Percentiles rank a stretch among this genome's conserved stretches.
phyloP scores from a whole-genome alignment of 2,113 vertebrate genomes.

The Micronisus gabar region DNA sequence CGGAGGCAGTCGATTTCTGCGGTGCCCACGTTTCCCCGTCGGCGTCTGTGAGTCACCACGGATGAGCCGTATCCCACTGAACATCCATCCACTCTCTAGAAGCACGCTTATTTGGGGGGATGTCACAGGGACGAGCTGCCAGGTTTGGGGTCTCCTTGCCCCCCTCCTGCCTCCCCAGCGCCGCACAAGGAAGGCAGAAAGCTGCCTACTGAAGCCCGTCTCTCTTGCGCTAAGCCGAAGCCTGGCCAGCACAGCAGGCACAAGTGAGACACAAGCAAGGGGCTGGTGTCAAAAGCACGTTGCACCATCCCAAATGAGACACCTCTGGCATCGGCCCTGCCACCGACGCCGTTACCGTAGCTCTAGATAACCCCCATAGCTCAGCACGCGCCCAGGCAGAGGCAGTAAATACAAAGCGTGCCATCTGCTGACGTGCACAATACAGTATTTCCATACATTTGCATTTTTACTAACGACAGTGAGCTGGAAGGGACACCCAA shows the following conservation, averaged over 20 bases:
- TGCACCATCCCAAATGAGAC: background rate
- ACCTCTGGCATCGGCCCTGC: background rate
- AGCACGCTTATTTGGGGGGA: background rate
- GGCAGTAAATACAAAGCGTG: background rate
- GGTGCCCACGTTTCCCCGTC: no score
- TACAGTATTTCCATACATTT: background rate
- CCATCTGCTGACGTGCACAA: background rate
- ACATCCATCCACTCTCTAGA: background rate
- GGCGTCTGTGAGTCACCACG: background rate
- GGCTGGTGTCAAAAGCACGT: background rate
- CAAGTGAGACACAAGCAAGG: background rate
- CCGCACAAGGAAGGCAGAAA: background rate
- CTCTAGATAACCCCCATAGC: background rate
- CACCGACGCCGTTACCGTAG: accelerated
- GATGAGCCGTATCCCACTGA: background rate
- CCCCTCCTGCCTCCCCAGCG: no score
- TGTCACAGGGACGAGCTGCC: background rate
- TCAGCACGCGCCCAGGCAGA: background rate
- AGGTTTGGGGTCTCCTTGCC: background rate
- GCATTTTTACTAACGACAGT: background rate
- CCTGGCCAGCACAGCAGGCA: background rate
- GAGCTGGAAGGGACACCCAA: background rate
- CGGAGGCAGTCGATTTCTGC: background rate
- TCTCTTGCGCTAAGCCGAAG: background rate
- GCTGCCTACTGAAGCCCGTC: background rate